Conservation (phyloP, 2,888 invertebrate species). For the Mellilla xanthometata region DNA sequence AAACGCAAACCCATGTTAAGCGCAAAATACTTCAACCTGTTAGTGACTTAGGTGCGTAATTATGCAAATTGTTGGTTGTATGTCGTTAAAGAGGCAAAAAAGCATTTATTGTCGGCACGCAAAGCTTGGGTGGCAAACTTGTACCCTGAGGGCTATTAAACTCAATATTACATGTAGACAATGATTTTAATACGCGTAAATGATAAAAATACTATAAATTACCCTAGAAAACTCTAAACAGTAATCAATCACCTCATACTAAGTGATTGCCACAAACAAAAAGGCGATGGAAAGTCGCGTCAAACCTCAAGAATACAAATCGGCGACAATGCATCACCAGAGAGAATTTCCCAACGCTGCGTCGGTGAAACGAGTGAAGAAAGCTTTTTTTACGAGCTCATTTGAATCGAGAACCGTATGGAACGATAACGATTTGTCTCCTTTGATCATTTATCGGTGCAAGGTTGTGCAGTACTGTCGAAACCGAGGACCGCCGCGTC, state of each 20-base stretch:
- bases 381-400: slow-evolving; percentile 48
- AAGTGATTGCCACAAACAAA: slow-evolving; percentile 46
- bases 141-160: background rate
- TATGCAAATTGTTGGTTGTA: slow-evolving; percentile 47
- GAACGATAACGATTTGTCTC: slow-evolving; percentile 27
- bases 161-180: too few relatives aligned
- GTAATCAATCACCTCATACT: slow-evolving; percentile 51
- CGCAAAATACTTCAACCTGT: slow-evolving; percentile 45
- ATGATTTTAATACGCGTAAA: background rate
- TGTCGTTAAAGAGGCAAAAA: slow-evolving; percentile 15
- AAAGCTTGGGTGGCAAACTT: slow-evolving; percentile 1
- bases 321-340: slow-evolving; percentile 65
- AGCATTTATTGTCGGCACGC: slow-evolving; percentile 21
- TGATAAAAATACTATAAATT: background rate
- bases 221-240: slow-evolving; percentile 41
- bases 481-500: slow-evolving; percentile 54
- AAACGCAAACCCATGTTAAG: slow-evolving; percentile 24
- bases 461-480: slow-evolving; percentile 55
- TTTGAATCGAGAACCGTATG: slow-evolving; percentile 22
- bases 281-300: slow-evolving; percentile 73
- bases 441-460: slow-evolving; percentile 28
- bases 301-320: slow-evolving; percentile 69
- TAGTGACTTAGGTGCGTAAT: slow-evolving; percentile 47
- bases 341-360: slow-evolving; percentile 67
- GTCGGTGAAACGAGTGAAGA: slow-evolving; percentile 59